phyloP scores from a whole-genome alignment of 2,888 invertebrate species.

The Meliscaeva auricollis region DNA sequence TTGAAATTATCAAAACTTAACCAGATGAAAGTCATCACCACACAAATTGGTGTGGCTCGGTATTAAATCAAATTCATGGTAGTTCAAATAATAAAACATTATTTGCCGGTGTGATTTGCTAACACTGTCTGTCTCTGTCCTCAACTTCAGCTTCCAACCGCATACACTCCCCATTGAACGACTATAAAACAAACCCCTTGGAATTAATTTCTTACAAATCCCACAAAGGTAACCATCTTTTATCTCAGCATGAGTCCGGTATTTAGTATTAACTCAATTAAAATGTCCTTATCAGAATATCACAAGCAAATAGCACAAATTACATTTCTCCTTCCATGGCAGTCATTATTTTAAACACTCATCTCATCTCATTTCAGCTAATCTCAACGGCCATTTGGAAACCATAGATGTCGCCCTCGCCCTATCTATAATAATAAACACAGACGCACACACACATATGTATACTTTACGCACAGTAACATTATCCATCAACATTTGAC shows the following conservation, averaged over 20 bases:
- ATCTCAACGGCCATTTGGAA: background rate
- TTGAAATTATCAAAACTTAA: no score
- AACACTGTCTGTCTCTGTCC: no score
- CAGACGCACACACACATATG: background rate
- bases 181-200: background rate
- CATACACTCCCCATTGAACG: no score
- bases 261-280: constrained; percentile 44
- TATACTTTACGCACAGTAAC: background rate
- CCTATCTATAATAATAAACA: background rate
- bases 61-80: no score
- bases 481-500: constrained; percentile 71
- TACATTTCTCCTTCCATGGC: constrained; percentile 12
- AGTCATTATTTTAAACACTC: constrained; percentile 39
- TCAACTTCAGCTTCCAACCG: no score
- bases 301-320: constrained; percentile 32
- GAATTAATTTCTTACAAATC: background rate
- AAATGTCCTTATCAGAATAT: constrained; percentile 35
- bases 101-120: no score
- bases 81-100: no score
- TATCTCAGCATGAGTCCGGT: background rate
- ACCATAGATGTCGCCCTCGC: background rate
- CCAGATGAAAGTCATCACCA: no score
- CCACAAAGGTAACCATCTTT: constrained; percentile 14
- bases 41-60: no score
- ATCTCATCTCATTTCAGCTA: constrained; percentile 6